Base-by-base conservation (phyloP, 2,113 vertebrate species). In the Salminus brasiliensis region DNA sequence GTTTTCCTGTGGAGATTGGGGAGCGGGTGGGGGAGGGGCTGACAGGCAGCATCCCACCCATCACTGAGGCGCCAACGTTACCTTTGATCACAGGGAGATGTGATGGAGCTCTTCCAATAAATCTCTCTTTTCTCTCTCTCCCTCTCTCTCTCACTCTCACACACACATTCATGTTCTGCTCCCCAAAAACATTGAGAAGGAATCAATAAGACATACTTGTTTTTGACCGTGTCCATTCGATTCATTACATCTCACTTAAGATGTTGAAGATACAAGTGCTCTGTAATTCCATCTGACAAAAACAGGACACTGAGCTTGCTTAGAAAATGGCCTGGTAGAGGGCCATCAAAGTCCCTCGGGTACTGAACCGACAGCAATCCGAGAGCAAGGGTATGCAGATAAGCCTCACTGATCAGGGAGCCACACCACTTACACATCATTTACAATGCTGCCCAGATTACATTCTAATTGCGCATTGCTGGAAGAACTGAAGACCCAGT, bases 331-430 rank as follows among this genome's bases (percentile, higher is more conserved):
- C 16, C 41, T 55, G 63, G 45, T 70, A 71, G 29, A 71, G 23
- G 34, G 53, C 45, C 59, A 49, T 63, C 72, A 63, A 15, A 49
- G 65, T 71, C 69, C 2, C 27, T 16, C 2, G 68, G 53, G 43
- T 21, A 70, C 36, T 69, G 47, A 62, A 43, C 68, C 62, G 72
- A 81, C 53, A 69, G 65, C 39, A 60, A 60, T 29, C 63, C 52
- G 34, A 36, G 72, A 71, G 39, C 73, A 81, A 81, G 73, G 79
- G 47, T 73, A 76, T 32, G 15, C 43, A 18, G 73, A 76, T 70
- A 76, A 75, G 52, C 73, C 30, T 62, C 52, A 68, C 29, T 36
- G 72, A 75, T 41, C 9, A 34, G 29, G 53, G 7, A 47, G 65
- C 72, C 75, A 36, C 71, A 60, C 45, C 52, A 74, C 27, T 1